Conservation (phyloP, 1,140 invertebrate genomes). For the Aphaenogaster ashmeadi region DNA sequence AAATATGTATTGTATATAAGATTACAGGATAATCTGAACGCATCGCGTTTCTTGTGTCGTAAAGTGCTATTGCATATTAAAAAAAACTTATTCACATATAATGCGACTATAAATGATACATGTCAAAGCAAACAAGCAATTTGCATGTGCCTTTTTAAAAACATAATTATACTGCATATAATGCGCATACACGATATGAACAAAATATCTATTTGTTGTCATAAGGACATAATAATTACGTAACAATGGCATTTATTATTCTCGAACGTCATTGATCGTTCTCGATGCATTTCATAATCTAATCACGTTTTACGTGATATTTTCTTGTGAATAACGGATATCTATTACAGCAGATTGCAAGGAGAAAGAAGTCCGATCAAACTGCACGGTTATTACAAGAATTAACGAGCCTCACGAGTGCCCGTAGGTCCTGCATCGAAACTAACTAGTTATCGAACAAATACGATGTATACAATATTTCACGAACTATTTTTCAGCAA, state of each 20-base stretch:
- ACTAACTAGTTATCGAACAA: constrained; percentile 38
- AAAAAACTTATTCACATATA: constrained; percentile 1
- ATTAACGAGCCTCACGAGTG: constrained; percentile 58
- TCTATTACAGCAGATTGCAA: constrained; percentile 51
- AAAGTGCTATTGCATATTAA: constrained; percentile 3
- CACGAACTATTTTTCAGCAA: background rate
- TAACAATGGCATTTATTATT: constrained; percentile 33
- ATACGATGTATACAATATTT: constrained; percentile 21
- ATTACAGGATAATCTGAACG: background rate
- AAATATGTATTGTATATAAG: background rate
- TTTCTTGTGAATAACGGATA: constrained; percentile 54
- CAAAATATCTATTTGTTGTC: constrained; percentile 32
- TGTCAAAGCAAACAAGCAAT: constrained; percentile 10
- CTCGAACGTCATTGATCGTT: constrained; percentile 29
- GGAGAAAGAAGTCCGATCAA: constrained; percentile 33
- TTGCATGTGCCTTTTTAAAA: constrained; percentile 7
- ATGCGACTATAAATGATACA: background rate
- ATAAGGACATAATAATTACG: constrained; percentile 40
- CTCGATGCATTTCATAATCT: background rate
- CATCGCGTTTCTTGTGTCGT: background rate
- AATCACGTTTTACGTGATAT: constrained; percentile 42
- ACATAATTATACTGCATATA: background rate
- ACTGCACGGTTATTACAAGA: constrained; percentile 39
- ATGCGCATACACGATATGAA: background rate
- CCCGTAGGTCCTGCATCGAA: constrained; percentile 38